phyloP scores from a whole-genome alignment of 2,113 vertebrate species.

The Pangasianodon hypophthalmus region DNA sequence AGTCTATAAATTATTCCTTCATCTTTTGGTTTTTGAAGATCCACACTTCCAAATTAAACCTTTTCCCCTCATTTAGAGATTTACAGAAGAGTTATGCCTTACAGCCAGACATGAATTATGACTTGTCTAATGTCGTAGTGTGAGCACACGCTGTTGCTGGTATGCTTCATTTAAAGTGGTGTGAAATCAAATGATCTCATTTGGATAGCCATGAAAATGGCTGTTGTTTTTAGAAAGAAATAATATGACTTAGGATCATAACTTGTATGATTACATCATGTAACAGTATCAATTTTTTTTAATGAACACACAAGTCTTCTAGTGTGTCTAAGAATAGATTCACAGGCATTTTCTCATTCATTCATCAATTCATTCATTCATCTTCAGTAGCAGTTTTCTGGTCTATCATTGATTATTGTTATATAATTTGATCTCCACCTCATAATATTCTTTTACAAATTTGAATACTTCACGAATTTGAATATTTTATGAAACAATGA shows the following conservation, averaged over 20 bases:
- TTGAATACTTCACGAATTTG: background rate
- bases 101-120: conserved; percentile 19
- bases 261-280: conserved; percentile 15
- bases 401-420: background rate
- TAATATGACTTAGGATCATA: background rate
- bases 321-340: conserved; percentile 6
- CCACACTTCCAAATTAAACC: background rate
- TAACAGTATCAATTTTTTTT: background rate
- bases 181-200: conserved; percentile 49
- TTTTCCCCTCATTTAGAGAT: background rate
- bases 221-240: conserved; percentile 10
- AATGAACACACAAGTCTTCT: background rate
- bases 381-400: background rate
- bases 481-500: background rate
- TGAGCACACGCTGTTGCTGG: conserved; percentile 11
- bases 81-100: conserved; percentile 22
- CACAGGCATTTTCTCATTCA: background rate
- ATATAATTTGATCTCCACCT: background rate
- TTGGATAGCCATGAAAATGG: conserved; percentile 37
- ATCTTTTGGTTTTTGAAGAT: background rate
- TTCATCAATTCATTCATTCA: conserved; percentile 2
- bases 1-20: background rate
- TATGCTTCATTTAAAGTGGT: conserved; percentile 41
- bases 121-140: conserved; percentile 10
- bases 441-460: background rate